These are phyloP conservation scores for Schizaphis graminum DNA, from an alignment of 2,888 invertebrate genomes.

Conservation along the genomic window DNA sequence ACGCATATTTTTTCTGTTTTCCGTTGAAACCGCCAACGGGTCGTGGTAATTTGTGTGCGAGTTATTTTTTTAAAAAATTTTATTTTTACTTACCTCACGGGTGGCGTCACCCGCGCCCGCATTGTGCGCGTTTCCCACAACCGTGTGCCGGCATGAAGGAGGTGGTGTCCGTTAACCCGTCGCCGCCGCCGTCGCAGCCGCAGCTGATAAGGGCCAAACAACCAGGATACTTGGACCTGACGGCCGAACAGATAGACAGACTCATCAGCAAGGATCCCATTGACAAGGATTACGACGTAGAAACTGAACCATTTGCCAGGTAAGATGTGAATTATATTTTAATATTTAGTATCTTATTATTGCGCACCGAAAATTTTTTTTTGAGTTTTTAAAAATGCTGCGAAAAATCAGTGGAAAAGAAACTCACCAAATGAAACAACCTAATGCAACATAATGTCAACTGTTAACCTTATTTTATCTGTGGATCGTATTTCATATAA, in stretches of 20 bases:
- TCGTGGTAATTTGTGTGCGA: not conserved
- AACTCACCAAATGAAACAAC: not conserved
- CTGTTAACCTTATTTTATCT: not conserved
- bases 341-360: not conserved
- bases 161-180: constrained; percentile 60
- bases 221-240: constrained; percentile 69
- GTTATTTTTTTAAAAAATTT: not conserved
- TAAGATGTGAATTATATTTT: constrained; percentile 66
- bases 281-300: constrained; percentile 70
- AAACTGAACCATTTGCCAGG: constrained; percentile 71
- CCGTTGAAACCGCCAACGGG: not conserved
- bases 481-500: not conserved
- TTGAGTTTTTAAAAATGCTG: not conserved
- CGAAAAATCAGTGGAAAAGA: not conserved
- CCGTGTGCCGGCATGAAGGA: constrained; percentile 62
- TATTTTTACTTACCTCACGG: not conserved
- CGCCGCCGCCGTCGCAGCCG: constrained; percentile 60
- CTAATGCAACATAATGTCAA: not conserved
- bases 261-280: constrained; percentile 70
- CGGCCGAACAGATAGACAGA: constrained; percentile 68
- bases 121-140: constrained; percentile 24
- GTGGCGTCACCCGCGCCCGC: not conserved
- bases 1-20: not conserved
- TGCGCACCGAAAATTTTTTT: not conserved
- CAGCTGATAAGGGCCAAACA: constrained; percentile 66